Evolutionary conservation across 1,140 invertebrate genomes (phyloP).

Genomic region (Patella vulgata): DNA sequence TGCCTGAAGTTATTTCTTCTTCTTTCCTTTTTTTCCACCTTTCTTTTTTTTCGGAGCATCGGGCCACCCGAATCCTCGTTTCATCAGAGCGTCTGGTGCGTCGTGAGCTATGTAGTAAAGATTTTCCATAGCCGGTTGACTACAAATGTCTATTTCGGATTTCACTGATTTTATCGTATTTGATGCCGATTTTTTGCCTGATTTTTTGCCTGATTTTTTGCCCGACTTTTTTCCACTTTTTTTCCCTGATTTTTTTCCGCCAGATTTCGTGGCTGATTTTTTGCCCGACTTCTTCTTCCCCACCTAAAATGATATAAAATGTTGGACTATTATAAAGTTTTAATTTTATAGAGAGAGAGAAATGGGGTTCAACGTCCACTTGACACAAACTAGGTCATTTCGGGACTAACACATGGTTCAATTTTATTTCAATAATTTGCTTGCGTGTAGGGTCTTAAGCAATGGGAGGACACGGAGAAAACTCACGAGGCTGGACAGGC

Average conservation of each 20-base stretch:
- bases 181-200: constrained; percentile 43
- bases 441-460: too few species aligned
- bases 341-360: too few species aligned
- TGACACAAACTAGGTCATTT: too few species aligned
- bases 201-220: constrained; percentile 51
- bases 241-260: constrained; percentile 45
- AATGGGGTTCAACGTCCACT: too few species aligned
- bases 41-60: constrained; percentile 44
- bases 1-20: constrained; percentile 50
- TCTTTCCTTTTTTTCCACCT: constrained; percentile 37
- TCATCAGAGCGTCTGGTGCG: constrained; percentile 53
- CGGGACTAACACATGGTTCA: too few species aligned
- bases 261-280: constrained; percentile 27
- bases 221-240: constrained; percentile 55
- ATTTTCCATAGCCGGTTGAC: constrained; percentile 55
- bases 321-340: too few species aligned
- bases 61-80: constrained; percentile 53
- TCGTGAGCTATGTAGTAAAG: constrained; percentile 61
- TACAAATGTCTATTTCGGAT: constrained; percentile 50
- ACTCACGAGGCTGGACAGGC: too few species aligned
- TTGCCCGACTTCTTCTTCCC: constrained; percentile 41
- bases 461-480: too few species aligned
- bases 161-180: constrained; percentile 46
- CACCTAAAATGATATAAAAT: constrained; percentile 16
- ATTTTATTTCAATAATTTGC: too few species aligned